These are phyloP conservation scores for Embiotoca jacksoni DNA, from an alignment of 2,113 vertebrate species.

Conservation along the genomic window DNA sequence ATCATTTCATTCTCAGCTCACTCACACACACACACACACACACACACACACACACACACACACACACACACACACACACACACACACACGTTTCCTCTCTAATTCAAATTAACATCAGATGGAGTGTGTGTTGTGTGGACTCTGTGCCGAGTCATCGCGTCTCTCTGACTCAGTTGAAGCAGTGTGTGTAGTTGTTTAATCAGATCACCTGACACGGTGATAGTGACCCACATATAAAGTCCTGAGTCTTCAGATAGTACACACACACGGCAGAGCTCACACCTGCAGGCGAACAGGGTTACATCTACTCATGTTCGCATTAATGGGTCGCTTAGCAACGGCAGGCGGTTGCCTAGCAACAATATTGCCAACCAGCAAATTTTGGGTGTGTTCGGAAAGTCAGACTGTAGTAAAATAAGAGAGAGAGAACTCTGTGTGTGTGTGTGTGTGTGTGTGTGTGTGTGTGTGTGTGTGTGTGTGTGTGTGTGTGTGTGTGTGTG, in stretches of 20 bases:
- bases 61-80: background rate
- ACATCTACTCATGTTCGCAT: constrained; percentile 36
- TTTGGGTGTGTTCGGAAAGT: constrained; percentile 56
- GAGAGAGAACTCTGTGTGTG: background rate
- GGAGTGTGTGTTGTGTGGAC: background rate
- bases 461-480: background rate
- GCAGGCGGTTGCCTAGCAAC: constrained; percentile 60
- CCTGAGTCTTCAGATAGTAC: background rate
- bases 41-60: too few relatives aligned
- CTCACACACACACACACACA: background rate
- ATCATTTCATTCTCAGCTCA: background rate
- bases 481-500: background rate
- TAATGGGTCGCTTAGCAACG: constrained; percentile 56
- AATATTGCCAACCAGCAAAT: constrained; percentile 17
- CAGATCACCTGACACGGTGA: constrained; percentile 2
- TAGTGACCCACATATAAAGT: background rate
- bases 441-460: too few relatives aligned
- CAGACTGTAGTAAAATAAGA: constrained; percentile 33
- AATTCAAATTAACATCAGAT: background rate
- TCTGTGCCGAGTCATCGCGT: background rate
- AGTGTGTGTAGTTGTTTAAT: background rate
- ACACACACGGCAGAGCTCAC: background rate
- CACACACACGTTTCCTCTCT: background rate
- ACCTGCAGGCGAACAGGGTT: background rate
- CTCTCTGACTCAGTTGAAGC: background rate